Evolutionary conservation across 1,140 invertebrate genomes (phyloP).

Genomic region (Dreissena polymorpha): DNA sequence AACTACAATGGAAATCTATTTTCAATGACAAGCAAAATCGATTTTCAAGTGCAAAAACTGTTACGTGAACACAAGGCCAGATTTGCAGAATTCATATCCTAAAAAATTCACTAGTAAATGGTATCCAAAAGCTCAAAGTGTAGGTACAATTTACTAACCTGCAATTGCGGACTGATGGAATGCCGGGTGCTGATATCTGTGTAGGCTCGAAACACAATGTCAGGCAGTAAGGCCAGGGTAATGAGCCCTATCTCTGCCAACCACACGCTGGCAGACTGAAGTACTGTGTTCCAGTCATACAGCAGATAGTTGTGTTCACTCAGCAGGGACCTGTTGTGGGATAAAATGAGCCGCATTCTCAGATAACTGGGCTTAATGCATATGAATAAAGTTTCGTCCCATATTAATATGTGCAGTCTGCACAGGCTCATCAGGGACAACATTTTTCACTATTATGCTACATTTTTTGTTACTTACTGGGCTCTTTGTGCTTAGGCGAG

Average conservation of each 20-base stretch:
- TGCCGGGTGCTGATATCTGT: conserved; percentile 48
- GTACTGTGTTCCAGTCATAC: conserved; percentile 28
- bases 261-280: conserved; percentile 80
- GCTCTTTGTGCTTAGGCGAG: no score
- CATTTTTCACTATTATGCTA: no score
- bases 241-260: conserved; percentile 82
- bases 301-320: conserved; percentile 37
- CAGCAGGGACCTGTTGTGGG: conserved; percentile 24
- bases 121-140: background rate
- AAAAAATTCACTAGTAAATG: no score
- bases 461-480: no score
- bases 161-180: conserved; percentile 5
- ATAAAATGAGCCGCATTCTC: background rate
- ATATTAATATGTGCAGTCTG: no score
- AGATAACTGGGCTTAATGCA: background rate
- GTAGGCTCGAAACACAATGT: conserved; percentile 75
- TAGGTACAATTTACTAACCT: conserved; percentile 31
- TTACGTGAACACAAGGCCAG: background rate
- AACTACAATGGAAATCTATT: no score
- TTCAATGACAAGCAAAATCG: no score
- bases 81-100: background rate
- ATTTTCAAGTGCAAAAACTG: background rate
- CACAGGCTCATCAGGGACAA: no score
- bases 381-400: no score
- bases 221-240: conserved; percentile 83